Evolutionary conservation across 2,113 vertebrate genomes (phyloP), one percentile per base, ranked within the genome.

Genomic region (Misgurnus anguillicaudatus): DNA sequence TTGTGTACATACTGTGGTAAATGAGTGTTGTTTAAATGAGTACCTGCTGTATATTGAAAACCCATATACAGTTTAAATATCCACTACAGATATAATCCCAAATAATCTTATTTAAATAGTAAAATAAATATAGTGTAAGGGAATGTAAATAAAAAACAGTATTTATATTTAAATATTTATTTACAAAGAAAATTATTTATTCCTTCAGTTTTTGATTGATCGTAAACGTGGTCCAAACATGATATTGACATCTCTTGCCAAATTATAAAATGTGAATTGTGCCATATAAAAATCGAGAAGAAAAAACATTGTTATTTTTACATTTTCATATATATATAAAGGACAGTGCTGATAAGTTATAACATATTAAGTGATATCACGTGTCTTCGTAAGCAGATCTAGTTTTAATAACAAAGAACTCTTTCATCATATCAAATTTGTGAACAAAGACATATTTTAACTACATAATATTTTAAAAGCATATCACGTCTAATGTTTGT

Each of bases 101-200:
- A 76, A 76, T 64, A 76, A 64, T 64, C 58, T 19, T 16, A 39
- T 76, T 64, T 65, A 76, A 19, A 19, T 53, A 53, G 31, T 64
- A 76, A 9, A 76, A 19, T 17, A 69, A 51, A 73, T 65, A 73
- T 67, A 78, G 76, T 60, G 36, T 64, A 79, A 82, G 55, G 48
- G 42, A 81, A 77, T 68, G 64, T 48, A 68, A 81, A 79, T 71
- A 79, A 79, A n/a, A 65, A 82, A 36, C 61, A 42, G 31, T 69
- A 83, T 83, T 41, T 79, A 79, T 85, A 83, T 81, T 60, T 78
- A 69, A 78, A 68, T 62, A 75, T 85, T 78, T 84, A 83, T 83
- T 75, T 82, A 81, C 68, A 81, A 73, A 75, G 55, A 75, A 67
- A 72, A 80, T 68, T 42, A 77, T 83, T 45, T 39, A 21, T 78